Evolutionary conservation across 92 coral and sea anemone genomes (phyloP).

Genomic region (Porites rus): DNA sequence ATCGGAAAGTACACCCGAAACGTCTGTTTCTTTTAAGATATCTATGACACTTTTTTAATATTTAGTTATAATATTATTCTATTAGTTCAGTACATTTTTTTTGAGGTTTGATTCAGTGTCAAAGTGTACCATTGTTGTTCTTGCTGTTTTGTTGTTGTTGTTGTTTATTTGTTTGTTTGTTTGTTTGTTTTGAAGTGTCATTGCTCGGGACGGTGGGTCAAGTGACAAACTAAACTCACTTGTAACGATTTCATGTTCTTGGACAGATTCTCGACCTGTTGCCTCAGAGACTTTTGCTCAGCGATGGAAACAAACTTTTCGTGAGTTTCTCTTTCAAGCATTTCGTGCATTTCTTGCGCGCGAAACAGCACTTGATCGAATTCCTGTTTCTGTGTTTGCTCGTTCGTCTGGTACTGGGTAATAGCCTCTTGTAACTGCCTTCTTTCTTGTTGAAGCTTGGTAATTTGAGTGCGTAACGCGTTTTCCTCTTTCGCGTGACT

Average conservation of each 20-base stretch:
- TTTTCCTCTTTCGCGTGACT: constrained; percentile 73
- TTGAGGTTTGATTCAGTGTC: too few relatives aligned
- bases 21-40: too few relatives aligned
- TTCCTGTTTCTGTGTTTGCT: constrained; percentile 88
- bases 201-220: background rate
- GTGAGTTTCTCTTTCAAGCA: constrained; percentile 89
- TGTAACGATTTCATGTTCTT: constrained; percentile 92
- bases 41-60: too few relatives aligned
- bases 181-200: background rate
- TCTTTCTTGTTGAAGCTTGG: constrained; percentile 80
- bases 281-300: constrained; percentile 86
- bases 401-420: constrained; percentile 84
- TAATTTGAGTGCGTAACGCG: constrained; percentile 71
- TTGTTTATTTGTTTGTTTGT: background rate
- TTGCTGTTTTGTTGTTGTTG: too few relatives aligned
- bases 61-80: too few relatives aligned
- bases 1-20: too few relatives aligned
- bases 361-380: constrained; percentile 86
- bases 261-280: constrained; percentile 86
- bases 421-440: constrained; percentile 89
- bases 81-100: too few relatives aligned
- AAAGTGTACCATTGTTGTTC: too few relatives aligned
- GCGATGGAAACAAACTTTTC: constrained; percentile 94
- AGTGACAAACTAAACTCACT: constrained; percentile 46
- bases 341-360: constrained; percentile 66